phyloP scores from a whole-genome alignment of 2,113 vertebrate genomes.

The Bubo scandiacus region DNA sequence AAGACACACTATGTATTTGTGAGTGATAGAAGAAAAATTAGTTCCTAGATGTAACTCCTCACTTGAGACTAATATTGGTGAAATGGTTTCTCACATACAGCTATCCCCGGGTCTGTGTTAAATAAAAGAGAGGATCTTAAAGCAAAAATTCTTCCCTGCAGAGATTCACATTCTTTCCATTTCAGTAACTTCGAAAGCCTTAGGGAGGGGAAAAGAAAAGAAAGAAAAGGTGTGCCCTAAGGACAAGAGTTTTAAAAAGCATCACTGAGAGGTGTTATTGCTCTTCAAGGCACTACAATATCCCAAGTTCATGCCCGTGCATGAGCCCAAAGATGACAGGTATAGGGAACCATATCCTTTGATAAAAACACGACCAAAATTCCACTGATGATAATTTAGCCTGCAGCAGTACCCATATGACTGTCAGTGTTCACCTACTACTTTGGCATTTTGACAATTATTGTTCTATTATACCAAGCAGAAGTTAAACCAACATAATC shows the following conservation, averaged over 20 bases:
- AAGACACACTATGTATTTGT: background rate
- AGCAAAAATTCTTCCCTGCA: background rate
- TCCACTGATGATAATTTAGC: background rate
- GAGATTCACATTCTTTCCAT: background rate
- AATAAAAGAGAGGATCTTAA: background rate
- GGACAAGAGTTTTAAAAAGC: background rate
- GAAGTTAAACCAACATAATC: background rate
- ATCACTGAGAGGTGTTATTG: background rate
- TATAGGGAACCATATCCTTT: background rate
- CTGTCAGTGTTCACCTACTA: background rate
- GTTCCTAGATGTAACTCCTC: background rate
- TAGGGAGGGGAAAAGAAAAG: background rate
- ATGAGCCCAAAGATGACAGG: background rate
- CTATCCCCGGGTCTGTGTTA: background rate
- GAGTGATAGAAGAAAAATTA: background rate
- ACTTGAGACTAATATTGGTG: background rate
- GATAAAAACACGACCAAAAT: background rate
- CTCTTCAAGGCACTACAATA: background rate
- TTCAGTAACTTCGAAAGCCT: background rate
- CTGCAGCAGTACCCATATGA: background rate
- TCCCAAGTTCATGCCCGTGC: rapidly evolving
- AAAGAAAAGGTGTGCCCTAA: background rate
- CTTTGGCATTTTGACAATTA: background rate
- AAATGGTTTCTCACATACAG: background rate
- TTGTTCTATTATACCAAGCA: background rate